Conservation (phyloP, 2,797 vertebrate species). For the Sebastes flavidus region DNA sequence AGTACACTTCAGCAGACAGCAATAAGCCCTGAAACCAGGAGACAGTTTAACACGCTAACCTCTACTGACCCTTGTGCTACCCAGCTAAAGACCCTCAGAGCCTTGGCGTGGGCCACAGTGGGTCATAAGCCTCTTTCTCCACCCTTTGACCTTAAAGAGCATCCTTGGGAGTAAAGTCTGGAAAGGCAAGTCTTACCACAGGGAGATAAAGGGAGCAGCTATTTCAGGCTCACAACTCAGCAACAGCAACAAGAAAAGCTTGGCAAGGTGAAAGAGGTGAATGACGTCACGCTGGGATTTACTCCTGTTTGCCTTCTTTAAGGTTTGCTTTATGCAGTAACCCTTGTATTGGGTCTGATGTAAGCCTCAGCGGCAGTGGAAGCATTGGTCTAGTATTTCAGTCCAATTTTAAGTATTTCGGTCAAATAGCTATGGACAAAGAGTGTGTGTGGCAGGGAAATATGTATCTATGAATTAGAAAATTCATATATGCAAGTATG, state of each 20-base stretch:
- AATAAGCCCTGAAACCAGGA: slow-evolving; percentile 36
- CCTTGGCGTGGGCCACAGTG: slow-evolving; percentile 12
- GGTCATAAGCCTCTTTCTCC: slow-evolving; percentile 63
- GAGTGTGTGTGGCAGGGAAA: background rate
- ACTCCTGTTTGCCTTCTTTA: slow-evolving; percentile 26
- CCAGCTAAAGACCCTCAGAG: slow-evolving; percentile 47
- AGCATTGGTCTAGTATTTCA: background rate
- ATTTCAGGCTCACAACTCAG: slow-evolving; percentile 57
- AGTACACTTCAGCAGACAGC: slow-evolving; percentile 5
- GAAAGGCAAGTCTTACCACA: slow-evolving; percentile 55
- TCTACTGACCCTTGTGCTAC: slow-evolving; percentile 30
- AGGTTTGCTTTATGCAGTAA: slow-evolving; percentile 23
- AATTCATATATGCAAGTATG: background rate
- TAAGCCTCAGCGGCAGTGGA: background rate
- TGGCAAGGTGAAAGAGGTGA: slow-evolving; percentile 29
- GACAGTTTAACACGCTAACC: slow-evolving; percentile 39
- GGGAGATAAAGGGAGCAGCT: slow-evolving; percentile 57
- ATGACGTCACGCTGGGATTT: slow-evolving; percentile 29
- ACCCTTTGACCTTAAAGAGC: slow-evolving; percentile 49
- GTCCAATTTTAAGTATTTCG: slow-evolving; percentile 5
- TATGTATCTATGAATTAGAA: background rate
- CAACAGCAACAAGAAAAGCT: slow-evolving; percentile 36
- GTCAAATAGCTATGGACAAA: slow-evolving; percentile 6
- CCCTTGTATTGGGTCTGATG: background rate
- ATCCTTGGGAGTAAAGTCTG: slow-evolving; percentile 45